phyloP scores from a whole-genome alignment of 2,113 vertebrate genomes.

The Asarcornis scutulata region DNA sequence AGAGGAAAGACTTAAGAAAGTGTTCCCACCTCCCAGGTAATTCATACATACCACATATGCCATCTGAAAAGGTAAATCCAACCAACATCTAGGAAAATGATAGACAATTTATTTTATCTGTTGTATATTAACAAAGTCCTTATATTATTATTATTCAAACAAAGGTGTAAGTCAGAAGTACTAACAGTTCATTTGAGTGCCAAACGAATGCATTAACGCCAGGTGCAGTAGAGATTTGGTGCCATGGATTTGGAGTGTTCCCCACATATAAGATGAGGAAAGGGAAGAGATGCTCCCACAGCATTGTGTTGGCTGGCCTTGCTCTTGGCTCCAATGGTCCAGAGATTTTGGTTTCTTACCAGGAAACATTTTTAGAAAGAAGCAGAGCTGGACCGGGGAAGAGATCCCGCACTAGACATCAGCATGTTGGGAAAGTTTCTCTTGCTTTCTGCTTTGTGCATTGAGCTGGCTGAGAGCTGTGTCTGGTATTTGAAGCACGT shows the following conservation, averaged over 20 bases:
- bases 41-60: neutral
- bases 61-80: neutral
- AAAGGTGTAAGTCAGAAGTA: neutral
- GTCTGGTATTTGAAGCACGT: neutral
- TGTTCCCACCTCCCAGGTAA: neutral
- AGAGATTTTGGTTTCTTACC: neutral
- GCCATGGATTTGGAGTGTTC: neutral
- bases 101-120: neutral
- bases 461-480: neutral
- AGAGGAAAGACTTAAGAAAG: neutral
- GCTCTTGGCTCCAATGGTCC: neutral
- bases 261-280: fast-evolving
- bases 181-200: neutral
- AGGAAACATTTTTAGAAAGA: conserved; percentile 31
- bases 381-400: neutral
- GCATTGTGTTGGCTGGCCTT: fast-evolving
- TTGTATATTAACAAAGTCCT: neutral
- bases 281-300: neutral
- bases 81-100: neutral
- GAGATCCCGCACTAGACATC: neutral
- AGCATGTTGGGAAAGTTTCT: neutral
- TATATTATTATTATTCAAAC: neutral
- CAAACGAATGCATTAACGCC: fast-evolving
- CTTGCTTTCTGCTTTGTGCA: neutral
- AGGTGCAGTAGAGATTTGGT: neutral